Conservation (phyloP, 1,140 invertebrate genomes). For the Maniola jurtina region DNA sequence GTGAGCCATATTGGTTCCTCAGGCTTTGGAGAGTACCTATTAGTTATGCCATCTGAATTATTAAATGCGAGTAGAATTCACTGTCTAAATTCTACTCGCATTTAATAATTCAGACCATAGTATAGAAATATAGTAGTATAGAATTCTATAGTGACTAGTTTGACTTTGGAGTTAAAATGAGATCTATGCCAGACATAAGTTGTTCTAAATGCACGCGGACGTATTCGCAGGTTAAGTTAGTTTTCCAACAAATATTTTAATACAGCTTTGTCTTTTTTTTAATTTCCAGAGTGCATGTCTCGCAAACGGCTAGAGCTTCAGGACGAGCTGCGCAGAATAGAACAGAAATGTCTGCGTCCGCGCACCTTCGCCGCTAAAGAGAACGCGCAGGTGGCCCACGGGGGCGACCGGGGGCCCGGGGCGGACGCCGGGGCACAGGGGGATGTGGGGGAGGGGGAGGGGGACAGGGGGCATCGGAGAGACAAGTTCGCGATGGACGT, state of each 20-base stretch:
- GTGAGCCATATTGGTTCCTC: no score
- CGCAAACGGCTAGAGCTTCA: constrained; percentile 65
- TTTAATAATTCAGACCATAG: no score
- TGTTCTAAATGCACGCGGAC: no score
- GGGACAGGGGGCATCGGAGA: constrained; percentile 46
- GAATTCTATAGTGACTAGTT: no score
- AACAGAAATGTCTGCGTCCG: constrained; percentile 57
- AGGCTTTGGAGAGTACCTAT: no score
- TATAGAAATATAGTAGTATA: no score
- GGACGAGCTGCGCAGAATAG: constrained; percentile 66
- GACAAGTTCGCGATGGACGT: constrained; percentile 67
- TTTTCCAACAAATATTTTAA: not conserved
- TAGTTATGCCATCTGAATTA: no score
- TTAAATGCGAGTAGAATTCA: no score
- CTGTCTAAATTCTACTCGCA: no score
- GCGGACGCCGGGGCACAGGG: constrained; percentile 37
- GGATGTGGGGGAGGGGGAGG: constrained; percentile 26
- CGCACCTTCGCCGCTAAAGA: constrained; percentile 49
- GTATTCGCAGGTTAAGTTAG: no score
- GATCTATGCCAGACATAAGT: no score
- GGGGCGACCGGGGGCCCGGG: constrained; percentile 11
- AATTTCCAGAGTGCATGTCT: constrained; percentile 71
- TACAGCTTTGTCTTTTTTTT: not conserved
- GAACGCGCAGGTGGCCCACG: constrained; percentile 40
- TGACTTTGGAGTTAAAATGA: no score